Conservation (phyloP, 2,888 invertebrate genomes). For the Volucella inanis region DNA sequence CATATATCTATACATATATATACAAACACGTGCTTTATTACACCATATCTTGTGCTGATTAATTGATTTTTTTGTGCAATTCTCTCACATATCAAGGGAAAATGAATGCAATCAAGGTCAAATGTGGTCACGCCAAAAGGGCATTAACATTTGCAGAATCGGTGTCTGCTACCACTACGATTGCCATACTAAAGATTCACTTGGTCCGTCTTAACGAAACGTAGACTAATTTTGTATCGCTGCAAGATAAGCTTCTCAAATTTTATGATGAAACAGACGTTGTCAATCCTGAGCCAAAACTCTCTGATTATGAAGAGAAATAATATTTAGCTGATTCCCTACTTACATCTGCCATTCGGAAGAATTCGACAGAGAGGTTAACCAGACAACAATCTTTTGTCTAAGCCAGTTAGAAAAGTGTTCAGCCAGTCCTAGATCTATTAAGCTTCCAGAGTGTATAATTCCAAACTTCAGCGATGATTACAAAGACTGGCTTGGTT, state of each 20-base stretch:
- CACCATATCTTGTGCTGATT: too few relatives aligned
- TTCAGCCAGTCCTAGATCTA: neutral
- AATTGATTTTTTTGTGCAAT: too few relatives aligned
- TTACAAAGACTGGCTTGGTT: constrained; percentile 67
- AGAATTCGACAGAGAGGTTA: neutral
- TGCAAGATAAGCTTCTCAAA: neutral
- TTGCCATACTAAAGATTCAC: neutral
- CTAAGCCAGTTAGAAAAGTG: neutral
- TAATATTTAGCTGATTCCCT: neutral
- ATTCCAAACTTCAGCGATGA: constrained; percentile 54
- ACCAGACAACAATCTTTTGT: too few relatives aligned
- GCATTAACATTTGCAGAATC: constrained; percentile 1
- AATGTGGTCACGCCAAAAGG: constrained; percentile 22
- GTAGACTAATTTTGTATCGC: neutral
- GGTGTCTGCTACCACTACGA: neutral
- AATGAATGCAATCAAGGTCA: neutral
- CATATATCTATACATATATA: too few relatives aligned
- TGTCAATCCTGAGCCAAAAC: neutral
- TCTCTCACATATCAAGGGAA: too few relatives aligned
- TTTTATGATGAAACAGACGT: neutral
- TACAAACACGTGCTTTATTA: too few relatives aligned
- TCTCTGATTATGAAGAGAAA: neutral
- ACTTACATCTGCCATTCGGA: neutral
- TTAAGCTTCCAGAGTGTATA: neutral
- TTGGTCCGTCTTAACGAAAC: neutral